Evolutionary conservation across 2,113 vertebrate genomes (phyloP), one percentile per base, ranked within the genome.

Genomic region (Cebidichthys violaceus): DNA sequence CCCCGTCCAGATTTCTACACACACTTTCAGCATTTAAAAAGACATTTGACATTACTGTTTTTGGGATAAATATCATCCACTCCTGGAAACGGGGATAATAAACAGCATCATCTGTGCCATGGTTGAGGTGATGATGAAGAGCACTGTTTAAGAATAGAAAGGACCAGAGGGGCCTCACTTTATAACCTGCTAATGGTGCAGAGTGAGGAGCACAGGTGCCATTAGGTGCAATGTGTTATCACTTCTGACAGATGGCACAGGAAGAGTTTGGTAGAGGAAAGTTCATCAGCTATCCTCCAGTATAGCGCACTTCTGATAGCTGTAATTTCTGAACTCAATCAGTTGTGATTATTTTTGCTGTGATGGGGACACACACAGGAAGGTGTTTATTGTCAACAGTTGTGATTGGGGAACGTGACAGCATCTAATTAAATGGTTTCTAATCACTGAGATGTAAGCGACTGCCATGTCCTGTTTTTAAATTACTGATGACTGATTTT

Each of bases 101-200:
- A 92, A 88, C 83, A 79, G 78, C 47, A 43, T 61, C n/a, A 22
- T 90, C 79, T 86, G 81, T 72, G 64, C 74, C 1, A 79, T 83
- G 70, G 71, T 75, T 87, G 86, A 81, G 84, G 79, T 86, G 86
- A 91, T n/a, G 79, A 79, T 86, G 84, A 86, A 93, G 93, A 83
- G 79, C 75, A 81, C 41, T 69, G 22, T 89, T 84, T 64, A 66
- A 84, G 72, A 74, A 77, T 18, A 85, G 77, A 77, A 85, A 60
- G 57, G 6, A 65, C 17, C 6, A 55, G 39, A 82, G 35, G 70
- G 70, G 54, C 64, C 24, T 15, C 0, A 31, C 83, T 93, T 92
- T 94, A 93, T 88, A 84, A 86, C 90, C 84, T 57, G 77, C 81
- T 93, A 93, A 94, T 93, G 91, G 90, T 47, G 71, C 83, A 17